These are phyloP conservation scores for Dryomyza anilis DNA, from an alignment of 2,888 invertebrate genomes.

Conservation along the genomic window DNA sequence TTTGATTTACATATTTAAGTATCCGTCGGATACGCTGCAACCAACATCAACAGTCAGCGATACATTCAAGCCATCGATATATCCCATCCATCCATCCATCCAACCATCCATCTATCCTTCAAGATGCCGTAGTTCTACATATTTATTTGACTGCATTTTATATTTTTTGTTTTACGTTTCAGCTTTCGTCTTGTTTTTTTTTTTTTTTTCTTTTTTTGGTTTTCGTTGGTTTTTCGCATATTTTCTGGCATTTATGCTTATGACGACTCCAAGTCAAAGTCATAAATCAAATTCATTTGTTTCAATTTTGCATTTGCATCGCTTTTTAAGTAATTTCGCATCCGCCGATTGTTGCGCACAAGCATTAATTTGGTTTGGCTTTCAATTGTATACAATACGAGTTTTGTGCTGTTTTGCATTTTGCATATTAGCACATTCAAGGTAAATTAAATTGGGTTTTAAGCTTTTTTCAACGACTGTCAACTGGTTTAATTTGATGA, in stretches of 20 bases:
- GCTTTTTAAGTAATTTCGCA: too few species aligned
- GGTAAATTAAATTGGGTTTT: too few species aligned
- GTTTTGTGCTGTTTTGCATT: too few species aligned
- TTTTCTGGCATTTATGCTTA: neutral
- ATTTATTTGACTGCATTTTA: neutral
- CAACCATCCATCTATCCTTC: neutral
- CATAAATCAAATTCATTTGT: neutral
- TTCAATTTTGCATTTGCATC: neutral
- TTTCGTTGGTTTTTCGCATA: neutral
- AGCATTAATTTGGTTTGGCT: too few species aligned
- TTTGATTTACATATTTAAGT: slow-evolving; percentile 23
- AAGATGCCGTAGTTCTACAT: neutral
- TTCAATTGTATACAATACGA: too few species aligned
- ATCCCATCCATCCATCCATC: slow-evolving; percentile 7
- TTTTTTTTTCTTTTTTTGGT: neutral
- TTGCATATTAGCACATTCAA: too few species aligned
- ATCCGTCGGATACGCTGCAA: slow-evolving; percentile 9
- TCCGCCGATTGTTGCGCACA: too few species aligned
- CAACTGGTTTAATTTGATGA: too few species aligned
- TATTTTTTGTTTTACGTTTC: neutral
- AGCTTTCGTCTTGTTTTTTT: neutral
- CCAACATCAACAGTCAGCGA: too few species aligned
- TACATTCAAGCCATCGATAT: neutral
- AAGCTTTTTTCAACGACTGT: too few species aligned
- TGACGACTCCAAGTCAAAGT: neutral